These are phyloP conservation scores for Coregonus sp. DNA, from an alignment of 2,797 vertebrate genomes.

Conservation along the genomic window DNA sequence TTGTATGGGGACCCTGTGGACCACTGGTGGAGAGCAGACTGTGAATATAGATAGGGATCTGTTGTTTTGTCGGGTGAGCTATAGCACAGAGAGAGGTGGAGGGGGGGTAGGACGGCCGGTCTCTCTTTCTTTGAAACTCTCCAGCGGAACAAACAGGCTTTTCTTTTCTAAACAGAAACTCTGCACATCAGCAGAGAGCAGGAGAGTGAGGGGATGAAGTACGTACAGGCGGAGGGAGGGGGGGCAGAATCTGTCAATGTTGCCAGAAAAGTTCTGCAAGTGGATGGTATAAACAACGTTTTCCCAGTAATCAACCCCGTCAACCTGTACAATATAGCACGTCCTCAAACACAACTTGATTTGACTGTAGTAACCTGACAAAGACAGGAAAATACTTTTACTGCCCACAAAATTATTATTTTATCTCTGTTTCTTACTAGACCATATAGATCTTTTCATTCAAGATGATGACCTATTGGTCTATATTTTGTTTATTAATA, in stretches of 20 bases:
- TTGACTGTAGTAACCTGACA: too few relatives aligned
- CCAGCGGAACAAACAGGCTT: constrained; percentile 82
- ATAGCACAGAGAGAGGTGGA: constrained; percentile 54
- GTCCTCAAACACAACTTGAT: too few relatives aligned
- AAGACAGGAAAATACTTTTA: too few relatives aligned
- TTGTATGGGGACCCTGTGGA: background rate
- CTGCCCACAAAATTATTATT: too few relatives aligned
- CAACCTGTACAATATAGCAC: too few relatives aligned
- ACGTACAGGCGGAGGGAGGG: constrained; percentile 34
- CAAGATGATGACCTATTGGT: too few relatives aligned
- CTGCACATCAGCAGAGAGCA: constrained; percentile 77
- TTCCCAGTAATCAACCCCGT: background rate
- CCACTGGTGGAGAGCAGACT: constrained; percentile 38
- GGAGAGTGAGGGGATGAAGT: constrained; percentile 51
- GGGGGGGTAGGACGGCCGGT: constrained; percentile 41
- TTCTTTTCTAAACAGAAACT: constrained; percentile 77
- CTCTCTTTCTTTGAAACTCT: constrained; percentile 78
- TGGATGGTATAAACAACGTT: constrained; percentile 9
- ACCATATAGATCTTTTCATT: too few relatives aligned
- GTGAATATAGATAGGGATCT: constrained; percentile 67
- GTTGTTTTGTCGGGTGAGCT: constrained; percentile 68
- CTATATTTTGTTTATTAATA: too few relatives aligned
- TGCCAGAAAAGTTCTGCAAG: constrained; percentile 51
- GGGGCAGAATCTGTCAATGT: constrained; percentile 52
- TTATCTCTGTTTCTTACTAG: too few relatives aligned